Conservation (phyloP, 2,797 vertebrate genomes). For the Sarcoramphus papa region DNA sequence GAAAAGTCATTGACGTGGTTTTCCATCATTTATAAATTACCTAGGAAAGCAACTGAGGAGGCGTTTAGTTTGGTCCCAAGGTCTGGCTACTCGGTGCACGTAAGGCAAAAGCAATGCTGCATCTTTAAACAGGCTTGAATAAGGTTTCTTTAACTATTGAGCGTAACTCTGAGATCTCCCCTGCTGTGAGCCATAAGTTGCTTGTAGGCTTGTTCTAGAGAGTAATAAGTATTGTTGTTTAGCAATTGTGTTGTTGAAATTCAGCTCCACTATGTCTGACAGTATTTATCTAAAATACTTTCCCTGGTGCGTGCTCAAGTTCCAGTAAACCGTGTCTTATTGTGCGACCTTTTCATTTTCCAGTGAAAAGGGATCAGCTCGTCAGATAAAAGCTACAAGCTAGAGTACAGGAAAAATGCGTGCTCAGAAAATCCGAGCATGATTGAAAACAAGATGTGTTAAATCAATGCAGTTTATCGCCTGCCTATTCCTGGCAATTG, state of each 20-base stretch:
- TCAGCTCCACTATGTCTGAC: conserved; percentile 83
- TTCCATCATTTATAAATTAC: conserved; percentile 17
- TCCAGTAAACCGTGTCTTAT: conserved; percentile 86
- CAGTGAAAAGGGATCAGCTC: conserved; percentile 84
- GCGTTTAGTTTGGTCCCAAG: background rate
- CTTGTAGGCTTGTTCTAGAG: conserved; percentile 74
- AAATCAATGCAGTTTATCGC: conserved; percentile 87
- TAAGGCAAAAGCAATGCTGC: background rate
- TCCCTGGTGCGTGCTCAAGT: conserved; percentile 81
- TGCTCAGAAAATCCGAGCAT: conserved; percentile 85
- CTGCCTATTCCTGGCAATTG: conserved; percentile 83
- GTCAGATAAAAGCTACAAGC: conserved; percentile 86
- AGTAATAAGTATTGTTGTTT: conserved; percentile 84
- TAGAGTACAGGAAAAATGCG: conserved; percentile 82
- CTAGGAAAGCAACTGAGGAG: background rate
- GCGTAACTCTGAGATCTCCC: conserved; percentile 52
- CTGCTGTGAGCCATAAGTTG: conserved; percentile 71
- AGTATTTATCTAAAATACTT: conserved; percentile 88
- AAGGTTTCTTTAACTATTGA: conserved; percentile 50
- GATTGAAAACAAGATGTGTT: conserved; percentile 88
- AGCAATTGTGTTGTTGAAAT: conserved; percentile 82
- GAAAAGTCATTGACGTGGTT: background rate
- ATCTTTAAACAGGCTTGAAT: conserved; percentile 41
- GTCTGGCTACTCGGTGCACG: background rate
- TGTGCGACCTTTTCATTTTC: conserved; percentile 87